Evolutionary conservation across 2,113 vertebrate species (phyloP).

Genomic region (Gallinago media): DNA sequence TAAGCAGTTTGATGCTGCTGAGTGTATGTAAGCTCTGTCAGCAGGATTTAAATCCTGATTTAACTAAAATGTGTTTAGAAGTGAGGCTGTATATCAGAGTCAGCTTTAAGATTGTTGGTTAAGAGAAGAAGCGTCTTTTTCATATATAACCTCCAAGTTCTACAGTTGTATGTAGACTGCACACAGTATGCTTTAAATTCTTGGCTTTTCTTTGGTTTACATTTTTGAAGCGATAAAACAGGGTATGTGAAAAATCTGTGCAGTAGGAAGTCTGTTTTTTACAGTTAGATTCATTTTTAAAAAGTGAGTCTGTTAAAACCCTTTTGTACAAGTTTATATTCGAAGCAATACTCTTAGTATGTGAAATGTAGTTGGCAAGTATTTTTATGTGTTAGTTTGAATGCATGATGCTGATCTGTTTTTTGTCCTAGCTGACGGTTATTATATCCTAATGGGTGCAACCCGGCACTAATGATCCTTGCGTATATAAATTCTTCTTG

Average conservation of each 20-base stretch:
- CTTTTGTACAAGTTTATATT: slow-evolving; percentile 52
- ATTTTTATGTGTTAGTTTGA: slow-evolving; percentile 88
- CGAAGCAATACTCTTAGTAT: slow-evolving; percentile 37
- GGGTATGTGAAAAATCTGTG: neutral
- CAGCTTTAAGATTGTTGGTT: neutral
- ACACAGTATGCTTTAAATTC: neutral
- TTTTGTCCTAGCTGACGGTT: slow-evolving; percentile 94
- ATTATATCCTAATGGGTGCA: slow-evolving; percentile 95
- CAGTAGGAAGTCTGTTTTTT: neutral
- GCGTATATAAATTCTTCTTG: slow-evolving; percentile 92
- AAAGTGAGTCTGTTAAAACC: neutral
- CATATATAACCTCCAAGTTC: neutral
- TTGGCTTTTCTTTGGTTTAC: neutral
- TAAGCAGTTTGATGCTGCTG: neutral
- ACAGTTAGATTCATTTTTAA: neutral
- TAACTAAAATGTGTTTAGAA: neutral
- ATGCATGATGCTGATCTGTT: slow-evolving; percentile 88
- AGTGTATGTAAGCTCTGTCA: neutral
- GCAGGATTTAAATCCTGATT: slow-evolving; percentile 17
- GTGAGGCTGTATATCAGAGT: neutral
- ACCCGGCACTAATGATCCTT: slow-evolving; percentile 94
- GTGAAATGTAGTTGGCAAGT: slow-evolving; percentile 71
- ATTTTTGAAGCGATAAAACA: neutral
- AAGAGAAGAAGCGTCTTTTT: neutral
- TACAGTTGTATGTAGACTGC: neutral